phyloP scores from a whole-genome alignment of 2,797 vertebrate species.

The Crax fasciolata region DNA sequence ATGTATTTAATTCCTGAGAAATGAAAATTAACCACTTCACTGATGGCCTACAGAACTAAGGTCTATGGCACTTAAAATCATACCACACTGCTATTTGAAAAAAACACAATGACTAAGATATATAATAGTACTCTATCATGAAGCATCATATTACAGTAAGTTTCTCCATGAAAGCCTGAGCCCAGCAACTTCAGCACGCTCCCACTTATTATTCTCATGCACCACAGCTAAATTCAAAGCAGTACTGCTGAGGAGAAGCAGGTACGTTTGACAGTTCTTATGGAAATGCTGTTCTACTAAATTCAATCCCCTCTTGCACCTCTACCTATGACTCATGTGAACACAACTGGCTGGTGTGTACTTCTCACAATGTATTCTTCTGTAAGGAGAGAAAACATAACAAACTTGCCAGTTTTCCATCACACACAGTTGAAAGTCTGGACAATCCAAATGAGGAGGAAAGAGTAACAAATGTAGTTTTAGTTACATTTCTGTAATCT shows the following conservation, averaged over 20 bases:
- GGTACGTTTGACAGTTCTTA: background rate
- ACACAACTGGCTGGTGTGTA: background rate
- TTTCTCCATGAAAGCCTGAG: background rate
- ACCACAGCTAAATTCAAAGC: background rate
- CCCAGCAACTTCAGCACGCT: background rate
- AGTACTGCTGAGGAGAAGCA: background rate
- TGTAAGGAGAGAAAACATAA: background rate
- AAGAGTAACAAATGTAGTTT: background rate
- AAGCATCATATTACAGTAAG: background rate
- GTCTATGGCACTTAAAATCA: background rate
- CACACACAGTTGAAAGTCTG: background rate
- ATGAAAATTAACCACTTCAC: background rate
- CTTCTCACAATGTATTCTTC: background rate
- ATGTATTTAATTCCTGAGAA: background rate
- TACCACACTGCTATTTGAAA: background rate
- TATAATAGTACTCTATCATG: background rate
- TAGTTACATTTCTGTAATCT: background rate
- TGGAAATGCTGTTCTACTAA: background rate
- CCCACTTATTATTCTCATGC: background rate
- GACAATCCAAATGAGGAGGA: background rate
- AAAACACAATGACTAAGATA: background rate
- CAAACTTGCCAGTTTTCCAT: background rate
- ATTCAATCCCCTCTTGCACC: background rate
- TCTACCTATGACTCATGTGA: background rate
- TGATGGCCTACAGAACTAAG: background rate